Evolutionary conservation across 2,797 vertebrate species (phyloP), one percentile per base, ranked within the genome.

Genomic region (Pipistrellus kuhlii): DNA sequence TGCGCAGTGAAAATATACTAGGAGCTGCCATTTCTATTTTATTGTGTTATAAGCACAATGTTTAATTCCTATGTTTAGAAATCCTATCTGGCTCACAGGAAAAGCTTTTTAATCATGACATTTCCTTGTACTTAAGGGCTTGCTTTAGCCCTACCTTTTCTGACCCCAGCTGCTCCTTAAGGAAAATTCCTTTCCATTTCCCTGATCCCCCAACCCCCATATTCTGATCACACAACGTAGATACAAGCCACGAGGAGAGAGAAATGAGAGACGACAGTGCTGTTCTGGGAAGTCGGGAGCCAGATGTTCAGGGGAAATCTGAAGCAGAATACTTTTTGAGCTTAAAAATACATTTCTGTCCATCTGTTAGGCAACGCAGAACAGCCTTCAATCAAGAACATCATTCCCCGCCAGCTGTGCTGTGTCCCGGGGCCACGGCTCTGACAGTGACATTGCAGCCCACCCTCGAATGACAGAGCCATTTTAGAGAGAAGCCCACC

Each of bases 201-300:
- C 44, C 44, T 11, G 8, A 9, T 44, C 44, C 44, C 44, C 44
- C 44, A 9, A 9, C 64, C 75, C 18, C 83, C 14, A 2, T 32
- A 55, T 53, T 38, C 35, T 46, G 59, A 46, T 4, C 17, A 80
- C n/a, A 93, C n/a, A 17, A n/a, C n/a, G 35, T 4, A 72, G 15
- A 66, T 6, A 23, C 3, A 69, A 78, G n/a, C 55, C 5, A 5
- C 0, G 2, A 41, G 53, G 25, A 75, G 53, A 21, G 23, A 35
- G 18, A 41, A 44, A 0, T 2, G 4, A 59, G 64, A n/a, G n/a
- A 35, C 1, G 20, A n/a, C 1, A 1, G 44, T 1, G n/a, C 25
- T 48, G 68, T 69, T 44, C 55, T 4, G 62, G 53, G 18, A 13
- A 3, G 48, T 1, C n/a, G 21, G 62, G 62, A 13, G n/a, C 18